Base-by-base conservation (phyloP, 2,113 vertebrate species). In the Nannobrachium achirus region DNA sequence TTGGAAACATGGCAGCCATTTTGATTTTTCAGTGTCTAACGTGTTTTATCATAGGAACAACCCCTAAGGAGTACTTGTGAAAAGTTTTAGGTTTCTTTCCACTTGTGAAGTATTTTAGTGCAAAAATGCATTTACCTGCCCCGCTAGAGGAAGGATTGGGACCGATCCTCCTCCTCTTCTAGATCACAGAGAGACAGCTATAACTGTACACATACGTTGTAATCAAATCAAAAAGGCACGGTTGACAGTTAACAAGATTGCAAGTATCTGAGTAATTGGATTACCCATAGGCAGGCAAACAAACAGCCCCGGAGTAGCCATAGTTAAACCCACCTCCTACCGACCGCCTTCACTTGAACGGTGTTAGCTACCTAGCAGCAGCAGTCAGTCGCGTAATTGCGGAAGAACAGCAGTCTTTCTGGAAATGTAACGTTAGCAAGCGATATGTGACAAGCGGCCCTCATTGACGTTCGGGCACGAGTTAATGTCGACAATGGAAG, bases 181-280 rank as follows among this genome's bases (percentile, higher is more conserved):
- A 7, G 68, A 69, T 20, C 25, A 33, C 25, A 61, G 49, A 69
- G 38, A 57, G 25, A 7, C 41, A 16, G 51, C 61, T 78, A n/a
- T n/a, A 42, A 42, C 33, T 33, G 25, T 33, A 61, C 69, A 76
- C 62, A 42, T 39, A 58, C 39, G 55, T 42, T 3, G 15, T 79
- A 78, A 85, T 88, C 52, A 63, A 81, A 83, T 91, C 80, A 88
- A 70, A 63, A 2, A 11, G 62, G 51, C 41, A 57, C 74, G 38
- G 75, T 20, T 64, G 41, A 52, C 1, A 82, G 88, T 91, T n/a
- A 92, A 91, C 74, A 61, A 78, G 86, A 86, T 87, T 79, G 71
- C 56, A 73, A 13, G 80, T 76, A 38, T 86, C 52, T 38, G 70
- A 63, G 50, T 90, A 92, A 92, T 82, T 86, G 86, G 92, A 91